Conservation (phyloP, 1,140 invertebrate species). For the Leptopilina clavipes region DNA sequence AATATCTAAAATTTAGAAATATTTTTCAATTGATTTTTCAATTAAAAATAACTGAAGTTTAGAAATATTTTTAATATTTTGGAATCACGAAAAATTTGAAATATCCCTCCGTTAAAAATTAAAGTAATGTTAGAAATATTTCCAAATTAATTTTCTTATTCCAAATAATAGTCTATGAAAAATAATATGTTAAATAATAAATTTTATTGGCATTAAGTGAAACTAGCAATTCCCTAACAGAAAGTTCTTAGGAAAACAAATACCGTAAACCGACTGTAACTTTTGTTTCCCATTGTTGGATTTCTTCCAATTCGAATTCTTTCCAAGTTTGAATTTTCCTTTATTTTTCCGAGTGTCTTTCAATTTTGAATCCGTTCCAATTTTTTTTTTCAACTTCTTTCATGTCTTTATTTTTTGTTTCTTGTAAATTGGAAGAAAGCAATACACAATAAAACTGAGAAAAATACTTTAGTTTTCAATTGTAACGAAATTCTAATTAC, state of each 20-base stretch:
- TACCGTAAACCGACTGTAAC: not conserved
- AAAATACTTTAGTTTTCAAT: not conserved
- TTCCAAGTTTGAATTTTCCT: not conserved
- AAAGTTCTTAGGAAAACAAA: not conserved
- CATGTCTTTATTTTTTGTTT: not conserved
- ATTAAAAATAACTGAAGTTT: too few relatives aligned
- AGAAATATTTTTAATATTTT: too few relatives aligned
- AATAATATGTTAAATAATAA: too few relatives aligned
- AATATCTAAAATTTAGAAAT: too few relatives aligned
- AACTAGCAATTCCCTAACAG: not conserved
- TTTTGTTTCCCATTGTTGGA: conserved; percentile 1
- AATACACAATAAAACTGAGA: not conserved
- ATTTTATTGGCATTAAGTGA: not conserved
- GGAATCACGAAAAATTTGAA: too few relatives aligned
- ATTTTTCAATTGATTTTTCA: too few relatives aligned
- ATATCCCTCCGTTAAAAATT: too few relatives aligned
- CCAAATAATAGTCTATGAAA: too few relatives aligned
- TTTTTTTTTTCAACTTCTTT: not conserved
- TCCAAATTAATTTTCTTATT: too few relatives aligned
- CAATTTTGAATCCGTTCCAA: conserved; percentile 11
- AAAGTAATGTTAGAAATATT: too few relatives aligned
- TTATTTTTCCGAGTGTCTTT: not conserved
- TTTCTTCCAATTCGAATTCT: not conserved
- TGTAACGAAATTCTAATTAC: not conserved
- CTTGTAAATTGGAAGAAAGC: not conserved